These are phyloP conservation scores for Zaprionus camerounensis DNA, from an alignment of 1,140 invertebrate genomes.

Conservation along the genomic window DNA sequence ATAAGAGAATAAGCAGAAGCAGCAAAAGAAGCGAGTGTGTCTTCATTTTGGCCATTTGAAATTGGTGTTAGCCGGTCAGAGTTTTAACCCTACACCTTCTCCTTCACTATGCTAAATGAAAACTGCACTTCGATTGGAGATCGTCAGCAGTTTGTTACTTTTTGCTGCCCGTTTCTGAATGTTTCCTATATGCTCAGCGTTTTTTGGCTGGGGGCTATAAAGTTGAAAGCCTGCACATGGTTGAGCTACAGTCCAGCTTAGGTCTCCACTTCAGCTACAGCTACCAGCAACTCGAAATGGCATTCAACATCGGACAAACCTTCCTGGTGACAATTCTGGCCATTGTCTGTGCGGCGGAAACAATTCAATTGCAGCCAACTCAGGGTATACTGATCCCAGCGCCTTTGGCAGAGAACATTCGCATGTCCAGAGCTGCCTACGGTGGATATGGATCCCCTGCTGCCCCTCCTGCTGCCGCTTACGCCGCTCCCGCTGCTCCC, in stretches of 20 bases:
- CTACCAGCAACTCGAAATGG: constrained; percentile 37
- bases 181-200: constrained; percentile 41
- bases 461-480: constrained; percentile 36
- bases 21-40: constrained; percentile 32
- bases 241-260: constrained; percentile 55
- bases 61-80: constrained; percentile 42
- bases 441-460: constrained; percentile 60
- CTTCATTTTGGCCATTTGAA: constrained; percentile 38
- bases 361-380: constrained; percentile 75
- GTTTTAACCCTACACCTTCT: constrained; percentile 38
- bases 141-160: constrained; percentile 61
- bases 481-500: constrained; percentile 42
- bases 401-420: constrained; percentile 69
- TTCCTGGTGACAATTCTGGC: constrained; percentile 51
- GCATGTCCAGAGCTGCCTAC: constrained; percentile 66
- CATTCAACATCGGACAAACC: constrained; percentile 59
- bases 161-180: constrained; percentile 18
- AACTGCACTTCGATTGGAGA: constrained; percentile 20
- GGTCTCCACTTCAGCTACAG: constrained; percentile 43
- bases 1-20: constrained; percentile 7
- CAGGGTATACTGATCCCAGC: constrained; percentile 74
- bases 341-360: constrained; percentile 46
- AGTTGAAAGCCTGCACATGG: constrained; percentile 30
- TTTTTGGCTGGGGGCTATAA: constrained; percentile 61
- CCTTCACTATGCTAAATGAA: constrained; percentile 16